Evolutionary conservation across 2,113 vertebrate species (phyloP), one percentile per base, ranked within the genome.

Genomic region (Tretioscincus oriximinensis): DNA sequence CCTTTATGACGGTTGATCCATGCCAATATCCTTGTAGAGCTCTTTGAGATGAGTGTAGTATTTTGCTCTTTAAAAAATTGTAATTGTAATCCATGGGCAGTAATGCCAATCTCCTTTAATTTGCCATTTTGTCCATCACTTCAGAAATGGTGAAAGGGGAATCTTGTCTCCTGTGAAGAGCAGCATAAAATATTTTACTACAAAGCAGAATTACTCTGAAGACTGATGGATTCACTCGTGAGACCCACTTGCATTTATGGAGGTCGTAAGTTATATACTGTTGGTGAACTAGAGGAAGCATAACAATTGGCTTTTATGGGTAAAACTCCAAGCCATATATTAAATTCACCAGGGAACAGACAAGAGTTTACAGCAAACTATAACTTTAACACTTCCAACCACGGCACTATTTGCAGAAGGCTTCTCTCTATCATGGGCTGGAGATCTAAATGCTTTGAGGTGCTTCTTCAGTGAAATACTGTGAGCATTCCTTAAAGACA

Each of bases 161-260:
- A 77, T 8, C 76, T 22, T n/a, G 22, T 2, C 84, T 80, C 81
- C 78, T 73, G 85, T 80, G 31, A 71, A 14, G 69, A 4, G 77
- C 76, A 67, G 90, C 74, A 72, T 91, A 88, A 93, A 93, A 88
- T 80, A 92, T 91, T 95, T 94, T 91, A 92, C 90, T 91, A 91
- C 84, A 77, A 90, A 91, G 92, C 93, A 87, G 90, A 94, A 92
- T 92, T 91, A 92, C 92, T 93, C 89, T 84, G 35, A 92, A 93
- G 94, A 94, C 88, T 88, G 94, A 94, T 94, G 94, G 92, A 90
- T 88, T 90, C 69, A 88, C 93, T 93, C 82, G 78, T 0, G 85
- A 93, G 94, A 89, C 93, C 93, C 92, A 94, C 92, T 94, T 90
- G 78, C 86, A 21, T 95, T 95, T 94, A 95, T 94, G 92, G 90